phyloP scores from a whole-genome alignment of 1,140 invertebrate species.

The Psilanteris sp. region DNA sequence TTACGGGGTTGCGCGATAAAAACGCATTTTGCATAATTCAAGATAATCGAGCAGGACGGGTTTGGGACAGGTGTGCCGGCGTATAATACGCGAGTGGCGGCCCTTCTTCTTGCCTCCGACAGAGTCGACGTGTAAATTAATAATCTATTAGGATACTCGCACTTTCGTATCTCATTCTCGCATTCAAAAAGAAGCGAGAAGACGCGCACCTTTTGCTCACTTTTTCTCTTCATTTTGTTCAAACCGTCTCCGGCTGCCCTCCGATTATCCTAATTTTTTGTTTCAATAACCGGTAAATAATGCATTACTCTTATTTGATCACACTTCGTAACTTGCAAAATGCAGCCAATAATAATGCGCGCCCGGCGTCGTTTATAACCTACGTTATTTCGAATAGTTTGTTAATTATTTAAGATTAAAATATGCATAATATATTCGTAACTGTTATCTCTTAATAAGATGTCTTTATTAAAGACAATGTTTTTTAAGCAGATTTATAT shows the following conservation, averaged over 20 bases:
- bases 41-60: constrained; percentile 75
- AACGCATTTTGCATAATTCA: constrained; percentile 78
- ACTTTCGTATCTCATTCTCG: constrained; percentile 21
- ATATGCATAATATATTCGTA: too few species aligned
- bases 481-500: constrained; percentile 3
- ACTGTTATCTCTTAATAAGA: not conserved
- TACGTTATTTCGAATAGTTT: too few species aligned
- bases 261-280: not conserved
- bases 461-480: constrained; percentile 5
- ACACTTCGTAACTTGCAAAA: too few species aligned
- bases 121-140: constrained; percentile 75
- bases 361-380: too few species aligned
- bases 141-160: constrained; percentile 72
- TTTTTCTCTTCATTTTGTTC: constrained; percentile 11
- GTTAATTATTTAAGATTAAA: too few species aligned
- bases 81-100: constrained; percentile 45
- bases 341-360: too few species aligned
- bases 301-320: too few species aligned
- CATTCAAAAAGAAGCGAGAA: constrained; percentile 17
- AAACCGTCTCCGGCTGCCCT: not conserved
- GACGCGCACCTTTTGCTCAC: constrained; percentile 3
- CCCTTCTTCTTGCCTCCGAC: constrained; percentile 58
- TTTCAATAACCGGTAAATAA: too few species aligned
- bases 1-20: constrained; percentile 74
- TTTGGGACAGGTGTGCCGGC: constrained; percentile 74